Evolutionary conservation across 1,140 invertebrate species (phyloP), one percentile per base, ranked within the genome.

Genomic region (Protaetia brevitarsis): DNA sequence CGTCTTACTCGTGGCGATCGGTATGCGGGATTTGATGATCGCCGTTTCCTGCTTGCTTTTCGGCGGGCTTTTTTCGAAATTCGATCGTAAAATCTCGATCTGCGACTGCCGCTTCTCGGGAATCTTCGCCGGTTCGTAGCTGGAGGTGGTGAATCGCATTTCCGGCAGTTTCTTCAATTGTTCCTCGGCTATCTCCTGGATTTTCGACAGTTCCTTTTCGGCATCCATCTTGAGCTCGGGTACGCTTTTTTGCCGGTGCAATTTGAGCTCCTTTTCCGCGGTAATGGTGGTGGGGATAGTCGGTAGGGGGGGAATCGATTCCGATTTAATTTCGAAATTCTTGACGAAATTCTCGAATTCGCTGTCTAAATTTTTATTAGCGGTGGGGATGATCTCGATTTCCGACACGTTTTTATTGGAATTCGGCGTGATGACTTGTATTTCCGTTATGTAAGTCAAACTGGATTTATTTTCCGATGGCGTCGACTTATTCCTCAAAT

Each of bases 111-210:
- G 68, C 63, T 79, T 80, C 62, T 78, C 76, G 6, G 76, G 73
- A 10, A 72, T 71, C 66, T 74, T 79, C 2, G 69, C 65, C 1
- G 78, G 77, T 79, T 85, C 83, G 70, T 86, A 85, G 26, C 83
- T 85, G 0, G 84, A 81, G 16, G 84, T 85, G 27, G 81, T 79
- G 72, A 86, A 86, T 74, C 83, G 81, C 64, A 86, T 86, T 60
- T 83, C 81, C 60, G 80, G 76, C 23, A 78, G 61, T 68, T 75
- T 77, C 66, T 78, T 77, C 36, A 77, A 63, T 57, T 77, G 73
- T 61, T 76, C 74, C 60, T 78, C 76, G 2, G 71, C 76, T 13
- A 77, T 74, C 63, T 77, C 74, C 37, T 77, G 73, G n/a, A 76
- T 75, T 66, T 76, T 77, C 23, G 75, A 70, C 10, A 73, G 64